Conservation (phyloP, 30 jellyfish, hydroid and myxozoan genomes). For the Phacellophora camtschatica region DNA sequence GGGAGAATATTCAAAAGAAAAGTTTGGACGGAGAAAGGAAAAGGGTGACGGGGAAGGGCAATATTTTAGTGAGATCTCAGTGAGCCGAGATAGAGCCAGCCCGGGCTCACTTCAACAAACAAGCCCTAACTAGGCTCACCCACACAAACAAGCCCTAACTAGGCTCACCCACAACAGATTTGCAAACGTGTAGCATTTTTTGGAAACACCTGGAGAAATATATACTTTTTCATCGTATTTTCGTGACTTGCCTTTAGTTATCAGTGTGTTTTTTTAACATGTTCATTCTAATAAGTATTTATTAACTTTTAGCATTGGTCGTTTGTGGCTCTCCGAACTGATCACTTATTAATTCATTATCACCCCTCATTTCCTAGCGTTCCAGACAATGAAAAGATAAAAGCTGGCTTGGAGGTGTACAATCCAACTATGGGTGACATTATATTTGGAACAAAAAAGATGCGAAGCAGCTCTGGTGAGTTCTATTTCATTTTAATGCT, state of each 20-base stretch:
- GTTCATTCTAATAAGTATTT: neutral
- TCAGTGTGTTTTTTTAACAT: neutral
- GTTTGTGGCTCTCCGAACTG: too few relatives aligned
- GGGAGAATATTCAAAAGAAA: too few relatives aligned
- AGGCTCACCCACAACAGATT: too few relatives aligned
- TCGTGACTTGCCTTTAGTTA: neutral
- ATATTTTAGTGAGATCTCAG: neutral
- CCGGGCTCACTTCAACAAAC: neutral
- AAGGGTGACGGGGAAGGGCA: too few relatives aligned
- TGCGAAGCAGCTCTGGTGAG: conserved; percentile 29
- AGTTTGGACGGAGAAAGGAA: too few relatives aligned
- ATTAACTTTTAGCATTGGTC: neutral
- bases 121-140: too few relatives aligned
- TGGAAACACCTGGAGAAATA: too few relatives aligned
- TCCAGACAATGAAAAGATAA: neutral
- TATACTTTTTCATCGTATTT: neutral
- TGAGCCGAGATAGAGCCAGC: neutral
- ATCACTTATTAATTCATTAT: neutral
- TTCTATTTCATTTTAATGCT: too few relatives aligned
- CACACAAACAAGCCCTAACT: too few relatives aligned
- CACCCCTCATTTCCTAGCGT: neutral
- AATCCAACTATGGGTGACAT: conserved; percentile 59
- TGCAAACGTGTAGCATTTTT: too few relatives aligned
- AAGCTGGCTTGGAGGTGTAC: conserved; percentile 41
- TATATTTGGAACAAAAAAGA: conserved; percentile 47